phyloP scores from a whole-genome alignment of 2,113 vertebrate genomes.

The Daubentonia madagascariensis region DNA sequence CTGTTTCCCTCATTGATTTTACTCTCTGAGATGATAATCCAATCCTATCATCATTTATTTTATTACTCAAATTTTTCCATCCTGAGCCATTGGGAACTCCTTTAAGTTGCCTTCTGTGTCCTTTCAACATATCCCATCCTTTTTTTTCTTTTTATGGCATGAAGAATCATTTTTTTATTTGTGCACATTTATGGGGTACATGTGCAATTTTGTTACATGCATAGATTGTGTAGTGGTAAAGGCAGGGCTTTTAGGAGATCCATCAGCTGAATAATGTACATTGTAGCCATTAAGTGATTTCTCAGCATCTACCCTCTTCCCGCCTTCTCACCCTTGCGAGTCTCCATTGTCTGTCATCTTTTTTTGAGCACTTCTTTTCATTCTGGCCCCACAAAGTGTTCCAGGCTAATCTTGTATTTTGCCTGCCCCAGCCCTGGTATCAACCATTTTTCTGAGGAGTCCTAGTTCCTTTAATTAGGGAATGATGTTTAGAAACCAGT shows the following conservation, averaged over 20 bases:
- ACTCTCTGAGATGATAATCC: neutral
- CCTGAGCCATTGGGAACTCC: neutral
- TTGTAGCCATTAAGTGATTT: too few relatives aligned
- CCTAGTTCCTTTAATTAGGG: neutral
- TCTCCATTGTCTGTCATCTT: neutral
- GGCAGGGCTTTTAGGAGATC: too few relatives aligned
- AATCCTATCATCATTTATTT: neutral
- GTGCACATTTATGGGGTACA: too few relatives aligned
- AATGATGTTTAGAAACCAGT: slow-evolving; percentile 30
- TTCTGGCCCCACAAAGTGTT: neutral
- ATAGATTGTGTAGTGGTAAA: too few relatives aligned
- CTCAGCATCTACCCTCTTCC: too few relatives aligned
- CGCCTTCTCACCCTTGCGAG: too few relatives aligned
- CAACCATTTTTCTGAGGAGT: neutral
- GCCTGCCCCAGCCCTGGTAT: neutral
- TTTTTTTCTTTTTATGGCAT: too few relatives aligned
- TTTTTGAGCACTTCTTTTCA: slow-evolving; percentile 30
- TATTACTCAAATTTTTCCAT: neutral
- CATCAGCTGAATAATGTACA: too few relatives aligned
- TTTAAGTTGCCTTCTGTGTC: neutral
- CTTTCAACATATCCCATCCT: neutral
- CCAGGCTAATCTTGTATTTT: neutral
- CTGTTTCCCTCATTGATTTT: slow-evolving; percentile 4
- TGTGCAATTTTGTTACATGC: too few relatives aligned
- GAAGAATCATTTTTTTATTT: too few relatives aligned